Evolutionary conservation across 2,888 invertebrate genomes (phyloP).

Genomic region (Plebejus argus): DNA sequence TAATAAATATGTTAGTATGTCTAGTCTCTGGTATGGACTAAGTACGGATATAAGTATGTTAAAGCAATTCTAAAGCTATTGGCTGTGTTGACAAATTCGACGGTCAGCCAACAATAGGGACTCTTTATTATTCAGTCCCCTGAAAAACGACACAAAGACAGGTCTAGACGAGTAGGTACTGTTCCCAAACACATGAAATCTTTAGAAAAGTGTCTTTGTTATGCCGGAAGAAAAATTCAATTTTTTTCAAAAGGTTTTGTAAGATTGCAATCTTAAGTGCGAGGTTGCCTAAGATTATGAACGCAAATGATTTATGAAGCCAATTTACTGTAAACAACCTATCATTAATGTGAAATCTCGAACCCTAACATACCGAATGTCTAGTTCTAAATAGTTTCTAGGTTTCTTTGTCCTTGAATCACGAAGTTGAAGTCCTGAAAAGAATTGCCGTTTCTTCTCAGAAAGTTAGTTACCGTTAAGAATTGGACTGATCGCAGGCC

Average conservation of each 20-base stretch:
- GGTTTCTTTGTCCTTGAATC: no score
- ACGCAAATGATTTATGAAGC: neutral
- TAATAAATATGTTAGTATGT: no score
- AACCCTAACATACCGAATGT: neutral
- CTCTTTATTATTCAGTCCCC: constrained; percentile 57
- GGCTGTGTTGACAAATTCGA: constrained; percentile 34
- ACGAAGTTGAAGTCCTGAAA: no score
- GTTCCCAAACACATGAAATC: constrained; percentile 56
- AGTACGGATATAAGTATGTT: neutral
- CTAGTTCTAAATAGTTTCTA: no score
- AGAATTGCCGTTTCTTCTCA: no score
- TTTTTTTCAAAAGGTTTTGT: neutral
- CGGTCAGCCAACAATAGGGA: constrained; percentile 54
- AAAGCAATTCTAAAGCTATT: constrained; percentile 5
- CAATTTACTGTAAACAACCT: no score
- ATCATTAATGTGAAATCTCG: neutral
- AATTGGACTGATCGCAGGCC: no score
- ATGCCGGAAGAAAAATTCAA: neutral
- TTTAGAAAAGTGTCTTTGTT: neutral
- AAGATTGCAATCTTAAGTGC: neutral
- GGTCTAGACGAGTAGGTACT: constrained; percentile 59
- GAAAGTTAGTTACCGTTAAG: no score
- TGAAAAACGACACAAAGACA: constrained; percentile 61
- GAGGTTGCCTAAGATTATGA: neutral
- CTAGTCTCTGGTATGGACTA: no score